Conservation (phyloP, 35 echinoderm and acorn worm species). For the Strongylocentrotus purpuratus region DNA sequence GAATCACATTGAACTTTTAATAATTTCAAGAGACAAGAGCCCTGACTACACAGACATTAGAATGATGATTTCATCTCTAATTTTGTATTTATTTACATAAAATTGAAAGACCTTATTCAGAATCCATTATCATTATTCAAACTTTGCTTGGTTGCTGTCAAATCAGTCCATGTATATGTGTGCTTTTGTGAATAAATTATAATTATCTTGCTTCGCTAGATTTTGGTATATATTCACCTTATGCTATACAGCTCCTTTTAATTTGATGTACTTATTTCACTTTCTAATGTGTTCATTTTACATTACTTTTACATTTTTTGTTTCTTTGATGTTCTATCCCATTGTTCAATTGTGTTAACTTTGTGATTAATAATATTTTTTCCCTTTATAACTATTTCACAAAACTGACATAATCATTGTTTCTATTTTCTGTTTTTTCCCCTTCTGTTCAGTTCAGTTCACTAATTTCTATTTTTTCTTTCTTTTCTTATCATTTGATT, state of each 20-base stretch:
- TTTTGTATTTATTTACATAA: too few relatives aligned
- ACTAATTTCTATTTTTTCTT: not conserved
- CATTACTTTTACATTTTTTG: not conserved
- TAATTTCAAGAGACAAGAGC: too few relatives aligned
- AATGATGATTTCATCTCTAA: too few relatives aligned
- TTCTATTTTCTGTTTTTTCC: not conserved
- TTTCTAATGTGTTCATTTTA: not conserved
- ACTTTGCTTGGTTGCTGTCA: not conserved
- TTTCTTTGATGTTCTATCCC: not conserved
- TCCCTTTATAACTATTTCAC: not conserved
- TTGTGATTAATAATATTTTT: not conserved
- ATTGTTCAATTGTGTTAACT: not conserved
- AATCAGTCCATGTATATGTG: not conserved
- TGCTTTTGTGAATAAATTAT: not conserved
- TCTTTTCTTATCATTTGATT: not conserved
- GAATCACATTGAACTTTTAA: too few relatives aligned
- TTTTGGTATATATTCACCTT: not conserved
- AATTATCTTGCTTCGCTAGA: not conserved
- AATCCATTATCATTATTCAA: not conserved
- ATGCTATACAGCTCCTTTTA: not conserved
- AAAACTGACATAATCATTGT: not conserved
- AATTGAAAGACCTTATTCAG: not conserved
- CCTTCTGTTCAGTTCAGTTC: not conserved
- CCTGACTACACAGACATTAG: too few relatives aligned
- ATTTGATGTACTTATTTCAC: not conserved